phyloP scores from a whole-genome alignment of 2,113 vertebrate species.

The Craseonycteris thonglongyai region DNA sequence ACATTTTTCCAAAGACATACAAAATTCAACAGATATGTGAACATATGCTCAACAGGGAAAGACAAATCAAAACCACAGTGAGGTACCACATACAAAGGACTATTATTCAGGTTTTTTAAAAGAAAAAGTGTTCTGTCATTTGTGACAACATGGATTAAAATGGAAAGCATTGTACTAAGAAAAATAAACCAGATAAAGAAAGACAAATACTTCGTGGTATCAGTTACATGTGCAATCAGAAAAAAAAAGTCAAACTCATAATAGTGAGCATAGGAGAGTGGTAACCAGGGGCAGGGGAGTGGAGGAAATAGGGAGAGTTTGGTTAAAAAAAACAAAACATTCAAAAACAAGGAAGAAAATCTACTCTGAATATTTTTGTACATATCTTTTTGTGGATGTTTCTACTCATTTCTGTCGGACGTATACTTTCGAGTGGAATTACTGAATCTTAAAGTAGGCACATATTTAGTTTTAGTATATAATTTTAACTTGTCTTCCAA shows the following conservation, averaged over 20 bases:
- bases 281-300: neutral
- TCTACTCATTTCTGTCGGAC: neutral
- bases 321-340: neutral
- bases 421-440: neutral
- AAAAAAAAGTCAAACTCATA: neutral
- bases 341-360: neutral
- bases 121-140: neutral
- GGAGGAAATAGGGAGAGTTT: neutral
- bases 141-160: neutral
- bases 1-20: neutral
- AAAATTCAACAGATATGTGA: neutral
- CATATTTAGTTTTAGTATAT: neutral
- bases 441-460: neutral
- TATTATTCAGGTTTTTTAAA: neutral
- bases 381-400: neutral
- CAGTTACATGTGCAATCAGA: neutral
- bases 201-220: neutral
- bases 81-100: neutral
- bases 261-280: neutral
- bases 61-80: neutral
- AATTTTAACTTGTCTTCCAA: neutral
- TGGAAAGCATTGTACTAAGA: neutral
- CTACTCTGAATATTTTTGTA: neutral
- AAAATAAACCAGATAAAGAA: neutral
- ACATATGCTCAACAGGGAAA: neutral